Evolutionary conservation across 2,797 vertebrate genomes (phyloP).

Genomic region (Xenopus petersii): DNA sequence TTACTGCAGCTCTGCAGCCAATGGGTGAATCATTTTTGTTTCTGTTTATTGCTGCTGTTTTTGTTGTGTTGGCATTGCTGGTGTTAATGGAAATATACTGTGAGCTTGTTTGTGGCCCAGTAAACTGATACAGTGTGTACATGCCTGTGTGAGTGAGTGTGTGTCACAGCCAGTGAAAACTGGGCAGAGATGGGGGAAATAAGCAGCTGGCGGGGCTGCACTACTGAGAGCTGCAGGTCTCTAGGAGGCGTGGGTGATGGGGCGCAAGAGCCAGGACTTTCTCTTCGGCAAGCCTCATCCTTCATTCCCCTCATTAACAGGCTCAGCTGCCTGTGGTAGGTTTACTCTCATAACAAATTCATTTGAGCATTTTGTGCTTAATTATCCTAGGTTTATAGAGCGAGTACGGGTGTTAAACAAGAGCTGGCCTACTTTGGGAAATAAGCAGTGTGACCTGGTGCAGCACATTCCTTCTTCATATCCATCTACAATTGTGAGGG

Average conservation of each 20-base stretch:
- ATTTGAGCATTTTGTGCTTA: slow-evolving; percentile 8
- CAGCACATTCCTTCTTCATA: too few relatives aligned
- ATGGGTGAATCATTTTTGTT: background rate
- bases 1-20: too few relatives aligned
- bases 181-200: slow-evolving; percentile 22
- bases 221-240: slow-evolving; percentile 16
- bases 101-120: slow-evolving; percentile 12
- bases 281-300: background rate
- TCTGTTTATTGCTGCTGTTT: slow-evolving; percentile 7
- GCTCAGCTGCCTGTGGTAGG: slow-evolving; percentile 27
- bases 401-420: background rate
- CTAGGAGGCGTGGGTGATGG: slow-evolving; percentile 7
- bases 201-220: slow-evolving; percentile 30
- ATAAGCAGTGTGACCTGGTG: background rate
- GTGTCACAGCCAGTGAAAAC: slow-evolving; percentile 30
- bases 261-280: slow-evolving; percentile 2
- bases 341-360: slow-evolving; percentile 7
- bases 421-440: background rate
- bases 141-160: slow-evolving; percentile 12
- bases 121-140: slow-evolving; percentile 34
- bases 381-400: background rate
- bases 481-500: too few relatives aligned
- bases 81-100: slow-evolving; percentile 2
- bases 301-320: slow-evolving; percentile 13
- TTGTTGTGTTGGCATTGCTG: slow-evolving; percentile 19